These are phyloP conservation scores for Hypomecis punctinalis DNA, from an alignment of 2,888 invertebrate species.

Conservation along the genomic window DNA sequence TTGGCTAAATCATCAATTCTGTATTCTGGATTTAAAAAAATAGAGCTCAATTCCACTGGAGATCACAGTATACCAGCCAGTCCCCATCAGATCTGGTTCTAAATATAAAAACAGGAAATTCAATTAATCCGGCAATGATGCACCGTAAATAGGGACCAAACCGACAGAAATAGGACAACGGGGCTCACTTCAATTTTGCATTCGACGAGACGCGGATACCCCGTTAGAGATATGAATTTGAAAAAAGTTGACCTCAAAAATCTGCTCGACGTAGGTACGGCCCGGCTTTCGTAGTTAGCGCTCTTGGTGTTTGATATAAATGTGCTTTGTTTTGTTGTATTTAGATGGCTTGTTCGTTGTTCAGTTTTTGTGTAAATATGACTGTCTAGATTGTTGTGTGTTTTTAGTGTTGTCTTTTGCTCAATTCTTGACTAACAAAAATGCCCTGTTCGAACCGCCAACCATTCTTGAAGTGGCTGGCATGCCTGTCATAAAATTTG, in stretches of 20 bases:
- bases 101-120: slow-evolving; percentile 82
- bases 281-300: slow-evolving; percentile 45
- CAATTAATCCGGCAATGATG: slow-evolving; percentile 78
- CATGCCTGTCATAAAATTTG: background rate
- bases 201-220: slow-evolving; percentile 49
- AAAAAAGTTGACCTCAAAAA: slow-evolving; percentile 66
- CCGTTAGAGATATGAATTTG: slow-evolving; percentile 57
- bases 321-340: slow-evolving; percentile 49
- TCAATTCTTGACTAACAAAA: slow-evolving; percentile 1
- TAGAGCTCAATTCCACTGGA: slow-evolving; percentile 5
- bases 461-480: slow-evolving; percentile 3
- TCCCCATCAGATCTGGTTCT: slow-evolving; percentile 53
- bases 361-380: slow-evolving; percentile 32
- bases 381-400: slow-evolving; percentile 16
- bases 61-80: slow-evolving; percentile 33
- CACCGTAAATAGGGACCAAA: slow-evolving; percentile 75
- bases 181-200: slow-evolving; percentile 72
- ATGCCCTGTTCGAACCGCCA: background rate
- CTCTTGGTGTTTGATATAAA: background rate
- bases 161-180: slow-evolving; percentile 65
- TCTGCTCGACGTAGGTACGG: slow-evolving; percentile 53
- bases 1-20: background rate
- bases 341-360: slow-evolving; percentile 52
- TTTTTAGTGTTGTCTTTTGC: slow-evolving; percentile 12
- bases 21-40: background rate